phyloP scores from a whole-genome alignment of 2,113 vertebrate species.

The Nicator chloris region DNA sequence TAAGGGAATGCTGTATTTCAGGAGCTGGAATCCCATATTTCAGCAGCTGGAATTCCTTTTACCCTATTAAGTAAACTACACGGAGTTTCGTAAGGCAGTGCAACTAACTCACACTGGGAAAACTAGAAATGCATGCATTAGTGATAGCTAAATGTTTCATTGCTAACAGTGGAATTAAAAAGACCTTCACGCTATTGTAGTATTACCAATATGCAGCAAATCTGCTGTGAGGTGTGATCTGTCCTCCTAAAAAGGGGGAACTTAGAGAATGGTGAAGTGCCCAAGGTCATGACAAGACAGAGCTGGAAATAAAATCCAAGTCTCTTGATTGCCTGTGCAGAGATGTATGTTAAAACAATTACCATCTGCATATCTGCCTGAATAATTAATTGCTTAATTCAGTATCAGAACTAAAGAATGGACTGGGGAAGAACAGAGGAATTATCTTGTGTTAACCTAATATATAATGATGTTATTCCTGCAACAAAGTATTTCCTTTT shows the following conservation, averaged over 20 bases:
- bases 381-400: conserved; percentile 49
- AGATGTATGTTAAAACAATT: conserved; percentile 43
- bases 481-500: not conserved
- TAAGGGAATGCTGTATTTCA: not conserved
- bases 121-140: conserved; percentile 14
- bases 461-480: not conserved
- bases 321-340: conserved; percentile 26
- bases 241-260: not conserved
- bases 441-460: conserved; percentile 3
- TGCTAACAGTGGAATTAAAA: not conserved
- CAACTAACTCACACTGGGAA: not conserved
- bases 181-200: not conserved
- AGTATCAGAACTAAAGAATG: not conserved
- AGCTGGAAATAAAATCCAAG: conserved; percentile 36
- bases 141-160: conserved; percentile 37
- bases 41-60: conserved; percentile 35
- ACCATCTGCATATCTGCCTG: conserved; percentile 21
- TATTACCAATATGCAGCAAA: not conserved
- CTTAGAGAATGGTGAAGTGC: not conserved
- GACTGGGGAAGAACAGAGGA: not conserved
- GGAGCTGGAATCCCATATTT: conserved; percentile 25
- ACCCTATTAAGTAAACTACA: conserved; percentile 51
- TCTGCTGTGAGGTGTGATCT: not conserved
- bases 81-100: conserved; percentile 2
- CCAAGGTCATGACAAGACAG: conserved; percentile 4